phyloP scores from a whole-genome alignment of 1,140 invertebrate genomes.

The Cylas formicarius region DNA sequence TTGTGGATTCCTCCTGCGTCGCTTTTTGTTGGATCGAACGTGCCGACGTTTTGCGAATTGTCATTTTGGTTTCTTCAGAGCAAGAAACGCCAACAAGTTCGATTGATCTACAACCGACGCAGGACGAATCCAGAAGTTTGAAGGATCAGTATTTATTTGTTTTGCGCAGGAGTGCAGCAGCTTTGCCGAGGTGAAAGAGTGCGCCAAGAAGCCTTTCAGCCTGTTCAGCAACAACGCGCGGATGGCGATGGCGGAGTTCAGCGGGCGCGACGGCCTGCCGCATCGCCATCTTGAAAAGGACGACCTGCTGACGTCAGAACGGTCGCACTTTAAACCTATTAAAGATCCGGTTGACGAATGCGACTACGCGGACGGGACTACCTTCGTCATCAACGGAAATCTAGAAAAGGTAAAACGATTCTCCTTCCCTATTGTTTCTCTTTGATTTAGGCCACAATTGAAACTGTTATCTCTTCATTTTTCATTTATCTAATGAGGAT shows the following conservation, averaged over 20 bases:
- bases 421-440: too few species aligned
- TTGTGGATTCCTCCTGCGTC: too few species aligned
- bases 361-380: conserved; percentile 57
- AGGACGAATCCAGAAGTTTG: too few species aligned
- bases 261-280: conserved; percentile 5
- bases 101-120: too few species aligned
- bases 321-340: conserved; percentile 71
- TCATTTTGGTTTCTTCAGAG: too few species aligned
- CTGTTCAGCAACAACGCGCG: conserved; percentile 15
- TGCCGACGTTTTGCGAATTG: too few species aligned
- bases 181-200: conserved; percentile 49
- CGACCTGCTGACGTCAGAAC: conserved; percentile 61
- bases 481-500: too few species aligned
- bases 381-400: conserved; percentile 58
- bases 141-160: too few species aligned
- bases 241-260: conserved; percentile 4
- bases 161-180: conserved; percentile 49
- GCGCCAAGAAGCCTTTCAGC: conserved; percentile 20
- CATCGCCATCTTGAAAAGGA: conserved; percentile 42
- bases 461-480: too few species aligned
- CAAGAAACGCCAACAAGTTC: too few species aligned
- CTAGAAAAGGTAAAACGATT: conserved; percentile 51
- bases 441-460: too few species aligned
- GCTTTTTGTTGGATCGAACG: too few species aligned
- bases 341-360: conserved; percentile 46